phyloP scores from a whole-genome alignment of 2,113 vertebrate species.

The Rhagologus leucostigma region DNA sequence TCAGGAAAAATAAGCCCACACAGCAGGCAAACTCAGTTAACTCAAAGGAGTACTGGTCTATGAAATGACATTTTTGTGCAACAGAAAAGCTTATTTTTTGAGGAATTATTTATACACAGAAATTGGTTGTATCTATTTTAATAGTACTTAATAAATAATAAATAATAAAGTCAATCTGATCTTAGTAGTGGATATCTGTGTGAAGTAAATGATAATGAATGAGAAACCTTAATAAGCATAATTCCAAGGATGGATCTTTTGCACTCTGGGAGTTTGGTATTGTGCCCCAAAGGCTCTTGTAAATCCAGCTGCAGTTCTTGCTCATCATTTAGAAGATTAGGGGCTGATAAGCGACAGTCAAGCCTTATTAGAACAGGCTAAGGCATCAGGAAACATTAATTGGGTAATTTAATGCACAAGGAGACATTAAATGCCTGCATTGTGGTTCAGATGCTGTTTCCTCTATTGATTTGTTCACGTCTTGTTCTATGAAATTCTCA shows the following conservation, averaged over 20 bases:
- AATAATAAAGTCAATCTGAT: slow-evolving; percentile 3
- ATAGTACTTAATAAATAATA: slow-evolving; percentile 5
- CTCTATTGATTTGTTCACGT: neutral
- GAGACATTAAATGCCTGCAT: slow-evolving; percentile 42
- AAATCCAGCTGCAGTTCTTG: slow-evolving; percentile 57
- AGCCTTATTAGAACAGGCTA: slow-evolving; percentile 58
- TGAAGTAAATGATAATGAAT: slow-evolving; percentile 40
- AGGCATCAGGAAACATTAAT: slow-evolving; percentile 60
- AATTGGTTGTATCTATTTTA: neutral
- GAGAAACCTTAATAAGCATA: slow-evolving; percentile 34
- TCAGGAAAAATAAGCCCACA: neutral
- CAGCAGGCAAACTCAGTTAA: neutral
- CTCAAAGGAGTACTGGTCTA: neutral
- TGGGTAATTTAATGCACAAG: slow-evolving; percentile 56
- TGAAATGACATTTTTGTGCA: neutral
- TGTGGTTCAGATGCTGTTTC: slow-evolving; percentile 6
- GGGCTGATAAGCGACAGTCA: slow-evolving; percentile 57
- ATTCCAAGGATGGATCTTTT: slow-evolving; percentile 34
- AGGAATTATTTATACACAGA: neutral
- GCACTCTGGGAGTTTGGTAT: slow-evolving; percentile 34
- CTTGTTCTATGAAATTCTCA: neutral
- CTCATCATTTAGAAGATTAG: slow-evolving; percentile 61
- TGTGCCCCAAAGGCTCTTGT: slow-evolving; percentile 65
- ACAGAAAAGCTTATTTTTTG: neutral
- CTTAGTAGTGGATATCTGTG: neutral